Conservation (phyloP, 2,113 vertebrate species). For the Accipiter cooperii region DNA sequence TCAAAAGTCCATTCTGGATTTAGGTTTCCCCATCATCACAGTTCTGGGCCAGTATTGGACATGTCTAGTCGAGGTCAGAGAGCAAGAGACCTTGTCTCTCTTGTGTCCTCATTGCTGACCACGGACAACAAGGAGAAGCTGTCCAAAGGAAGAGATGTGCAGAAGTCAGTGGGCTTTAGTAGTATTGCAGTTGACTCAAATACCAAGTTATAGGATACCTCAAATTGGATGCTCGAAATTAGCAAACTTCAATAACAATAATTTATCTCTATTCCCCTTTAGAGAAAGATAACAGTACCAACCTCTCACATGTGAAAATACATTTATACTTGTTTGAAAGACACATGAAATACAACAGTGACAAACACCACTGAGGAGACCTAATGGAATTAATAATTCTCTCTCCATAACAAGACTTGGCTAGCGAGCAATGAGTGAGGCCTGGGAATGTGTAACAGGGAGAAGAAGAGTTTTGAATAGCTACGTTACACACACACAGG, state of each 20-base stretch:
- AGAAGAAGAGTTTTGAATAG: neutral
- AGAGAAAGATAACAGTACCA: neutral
- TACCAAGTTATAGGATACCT: neutral
- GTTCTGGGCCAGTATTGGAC: neutral
- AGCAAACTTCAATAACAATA: neutral
- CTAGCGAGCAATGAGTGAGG: neutral
- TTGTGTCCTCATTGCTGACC: neutral
- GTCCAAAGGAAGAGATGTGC: fast-evolving
- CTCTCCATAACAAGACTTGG: neutral
- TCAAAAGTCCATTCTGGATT: neutral
- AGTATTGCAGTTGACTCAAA: neutral
- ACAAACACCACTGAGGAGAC: neutral
- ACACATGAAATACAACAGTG: neutral
- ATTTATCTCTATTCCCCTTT: neutral
- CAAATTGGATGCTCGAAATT: neutral
- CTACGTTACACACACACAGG: neutral
- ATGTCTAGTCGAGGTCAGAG: neutral
- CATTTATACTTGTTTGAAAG: neutral
- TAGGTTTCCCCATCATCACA: fast-evolving
- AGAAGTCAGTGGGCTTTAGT: neutral
- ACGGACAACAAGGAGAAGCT: neutral
- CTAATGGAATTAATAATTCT: neutral
- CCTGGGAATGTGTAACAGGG: neutral
- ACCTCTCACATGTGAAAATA: neutral
- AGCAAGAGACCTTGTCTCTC: neutral